Percentiles rank a stretch among this genome's conserved stretches.
Evolutionary conservation across 2,113 vertebrate species (phyloP).

Genomic region (Mormoops blainvillei): DNA sequence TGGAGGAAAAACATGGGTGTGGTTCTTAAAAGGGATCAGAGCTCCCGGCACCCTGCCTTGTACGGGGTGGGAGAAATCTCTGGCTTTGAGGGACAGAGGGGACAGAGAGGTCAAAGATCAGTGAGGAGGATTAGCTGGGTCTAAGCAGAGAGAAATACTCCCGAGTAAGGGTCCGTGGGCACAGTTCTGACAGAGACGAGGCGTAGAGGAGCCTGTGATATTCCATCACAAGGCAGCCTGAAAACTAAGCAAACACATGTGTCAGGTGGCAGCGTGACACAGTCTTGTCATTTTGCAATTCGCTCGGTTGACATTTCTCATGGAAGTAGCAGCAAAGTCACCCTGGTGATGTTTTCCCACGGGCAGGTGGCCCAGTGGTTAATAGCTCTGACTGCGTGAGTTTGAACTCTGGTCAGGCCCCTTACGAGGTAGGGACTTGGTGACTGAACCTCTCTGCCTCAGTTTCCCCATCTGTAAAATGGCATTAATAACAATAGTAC

Average conservation of each 20-base stretch:
- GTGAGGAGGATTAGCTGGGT: not conserved
- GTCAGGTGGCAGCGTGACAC: not conserved
- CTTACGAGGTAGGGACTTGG: not conserved
- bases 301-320: not conserved
- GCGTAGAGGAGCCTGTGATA: not conserved
- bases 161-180: not conserved
- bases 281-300: not conserved
- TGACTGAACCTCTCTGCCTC: not conserved
- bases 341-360: not conserved
- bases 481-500: not conserved
- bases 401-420: not conserved
- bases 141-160: not conserved
- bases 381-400: accelerated
- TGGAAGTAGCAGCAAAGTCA: not conserved
- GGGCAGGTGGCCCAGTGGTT: accelerated
- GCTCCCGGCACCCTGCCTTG: accelerated
- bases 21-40: not conserved
- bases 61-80: not conserved
- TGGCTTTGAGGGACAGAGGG: accelerated
- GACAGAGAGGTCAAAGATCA: not conserved
- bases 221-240: not conserved
- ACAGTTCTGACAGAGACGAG: not conserved
- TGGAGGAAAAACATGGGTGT: not conserved
- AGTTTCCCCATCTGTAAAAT: too few species aligned
- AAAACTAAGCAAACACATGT: not conserved